phyloP scores from a whole-genome alignment of 1,140 invertebrate genomes.

The Leptinotarsa defecta region DNA sequence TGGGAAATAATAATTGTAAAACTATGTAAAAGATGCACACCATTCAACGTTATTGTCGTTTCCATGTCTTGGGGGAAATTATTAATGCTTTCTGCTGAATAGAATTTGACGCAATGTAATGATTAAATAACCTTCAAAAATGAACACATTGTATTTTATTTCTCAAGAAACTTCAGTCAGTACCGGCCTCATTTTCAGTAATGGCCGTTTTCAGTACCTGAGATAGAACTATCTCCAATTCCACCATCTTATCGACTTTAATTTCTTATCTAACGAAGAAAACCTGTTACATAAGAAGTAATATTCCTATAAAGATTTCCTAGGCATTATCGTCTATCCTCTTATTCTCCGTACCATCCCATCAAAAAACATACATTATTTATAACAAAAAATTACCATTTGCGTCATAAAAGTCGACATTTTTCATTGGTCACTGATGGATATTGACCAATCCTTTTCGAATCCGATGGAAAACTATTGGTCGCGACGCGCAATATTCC shows the following conservation, averaged over 20 bases:
- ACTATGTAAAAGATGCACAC: no score
- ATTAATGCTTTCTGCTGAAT: no score
- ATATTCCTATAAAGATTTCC: conserved; percentile 26
- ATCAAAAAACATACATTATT: conserved; percentile 47
- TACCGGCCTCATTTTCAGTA: no score
- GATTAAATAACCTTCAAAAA: no score
- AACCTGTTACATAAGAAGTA: conserved; percentile 18
- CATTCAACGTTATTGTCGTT: no score
- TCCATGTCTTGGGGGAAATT: no score
- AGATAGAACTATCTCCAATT: background rate
- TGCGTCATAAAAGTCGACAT: conserved; percentile 41
- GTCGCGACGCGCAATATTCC: conserved; percentile 34
- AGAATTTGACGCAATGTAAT: no score
- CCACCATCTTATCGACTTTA: background rate
- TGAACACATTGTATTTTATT: no score
- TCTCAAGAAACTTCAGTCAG: no score
- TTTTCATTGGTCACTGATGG: conserved; percentile 44
- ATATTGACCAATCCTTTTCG: conserved; percentile 47
- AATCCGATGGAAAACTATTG: conserved; percentile 40
- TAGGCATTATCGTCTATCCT: background rate
- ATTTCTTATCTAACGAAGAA: conserved; percentile 6
- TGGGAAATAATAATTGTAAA: no score
- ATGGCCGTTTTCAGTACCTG: no score
- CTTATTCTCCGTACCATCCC: conserved; percentile 25
- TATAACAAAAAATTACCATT: conserved; percentile 47